A percentile compares a stretch with the other conserved stretches of the same genome.
phyloP scores from a whole-genome alignment of 2,888 invertebrate genomes.

The Chrysotoxum bicinctum region DNA sequence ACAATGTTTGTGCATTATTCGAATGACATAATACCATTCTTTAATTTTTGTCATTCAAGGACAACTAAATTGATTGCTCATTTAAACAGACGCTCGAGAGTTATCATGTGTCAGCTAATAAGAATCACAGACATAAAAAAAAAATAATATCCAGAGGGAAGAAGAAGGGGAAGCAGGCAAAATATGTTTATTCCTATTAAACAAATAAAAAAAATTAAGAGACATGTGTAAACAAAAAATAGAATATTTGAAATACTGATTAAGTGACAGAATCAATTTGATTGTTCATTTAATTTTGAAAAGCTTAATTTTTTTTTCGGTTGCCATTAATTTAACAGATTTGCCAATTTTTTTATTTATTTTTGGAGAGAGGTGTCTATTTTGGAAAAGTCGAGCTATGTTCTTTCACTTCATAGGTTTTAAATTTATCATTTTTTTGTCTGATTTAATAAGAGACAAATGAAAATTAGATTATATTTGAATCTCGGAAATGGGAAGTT shows the following conservation, averaged over 20 bases:
- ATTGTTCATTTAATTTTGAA: constrained; percentile 19
- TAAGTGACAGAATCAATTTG: neutral
- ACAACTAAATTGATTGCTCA: constrained; percentile 13
- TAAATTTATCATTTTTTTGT: neutral
- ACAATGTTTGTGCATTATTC: neutral
- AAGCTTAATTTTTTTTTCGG: neutral
- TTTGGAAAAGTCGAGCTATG: neutral
- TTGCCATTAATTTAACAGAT: neutral
- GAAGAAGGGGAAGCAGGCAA: neutral
- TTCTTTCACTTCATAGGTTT: neutral
- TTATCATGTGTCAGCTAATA: constrained; percentile 62
- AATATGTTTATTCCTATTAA: neutral
- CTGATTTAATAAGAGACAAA: no score
- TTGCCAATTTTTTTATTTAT: neutral
- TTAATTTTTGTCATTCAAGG: constrained; percentile 32
- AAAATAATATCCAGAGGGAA: neutral
- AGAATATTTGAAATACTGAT: constrained; percentile 11
- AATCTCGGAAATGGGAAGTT: no score
- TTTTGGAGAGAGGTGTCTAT: neutral
- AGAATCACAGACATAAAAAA: constrained; percentile 26
- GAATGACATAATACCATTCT: constrained; percentile 26
- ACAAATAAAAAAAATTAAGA: constrained; percentile 12
- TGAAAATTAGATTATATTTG: no score
- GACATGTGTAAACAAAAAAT: constrained; percentile 38
- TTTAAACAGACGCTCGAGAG: constrained; percentile 28